Evolutionary conservation across 2,888 invertebrate species (phyloP).

Genomic region (Drosophila longiperda): DNA sequence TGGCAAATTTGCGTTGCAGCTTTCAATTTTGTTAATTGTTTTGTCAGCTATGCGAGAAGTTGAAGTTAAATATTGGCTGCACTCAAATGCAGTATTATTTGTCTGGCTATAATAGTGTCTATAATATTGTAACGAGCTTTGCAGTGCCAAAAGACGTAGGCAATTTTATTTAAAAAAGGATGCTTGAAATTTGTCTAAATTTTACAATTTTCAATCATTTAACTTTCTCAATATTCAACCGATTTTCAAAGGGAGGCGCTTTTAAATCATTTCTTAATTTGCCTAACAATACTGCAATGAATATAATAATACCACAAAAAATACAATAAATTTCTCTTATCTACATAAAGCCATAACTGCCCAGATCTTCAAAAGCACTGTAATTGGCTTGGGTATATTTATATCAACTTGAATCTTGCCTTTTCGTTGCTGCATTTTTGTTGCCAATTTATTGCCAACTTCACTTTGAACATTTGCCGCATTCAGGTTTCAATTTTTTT

Average conservation of each 20-base stretch:
- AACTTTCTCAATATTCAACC: not conserved
- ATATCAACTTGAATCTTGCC: not conserved
- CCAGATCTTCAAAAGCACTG: not conserved
- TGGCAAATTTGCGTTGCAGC: constrained; percentile 2
- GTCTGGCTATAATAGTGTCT: not conserved
- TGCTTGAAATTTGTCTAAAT: not conserved
- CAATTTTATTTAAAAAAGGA: not conserved
- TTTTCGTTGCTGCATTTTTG: constrained; percentile 26
- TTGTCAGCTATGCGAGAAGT: constrained; percentile 30
- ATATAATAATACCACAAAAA: not conserved
- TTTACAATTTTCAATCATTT: too few relatives aligned
- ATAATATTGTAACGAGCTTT: not conserved
- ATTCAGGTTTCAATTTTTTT: not conserved
- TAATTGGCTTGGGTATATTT: not conserved
- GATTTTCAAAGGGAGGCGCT: not conserved
- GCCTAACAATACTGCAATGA: not conserved
- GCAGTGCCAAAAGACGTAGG: not conserved
- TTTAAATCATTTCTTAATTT: not conserved
- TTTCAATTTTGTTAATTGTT: constrained; percentile 43
- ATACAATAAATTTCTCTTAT: too few relatives aligned
- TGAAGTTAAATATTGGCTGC: constrained; percentile 26
- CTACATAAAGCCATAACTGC: not conserved
- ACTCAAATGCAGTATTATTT: constrained; percentile 10
- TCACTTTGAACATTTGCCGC: constrained; percentile 46
- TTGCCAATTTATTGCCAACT: constrained; percentile 16